Evolutionary conservation across 2,888 invertebrate genomes (phyloP), one percentile per base, ranked within the genome.

Genomic region (Troides helena): DNA sequence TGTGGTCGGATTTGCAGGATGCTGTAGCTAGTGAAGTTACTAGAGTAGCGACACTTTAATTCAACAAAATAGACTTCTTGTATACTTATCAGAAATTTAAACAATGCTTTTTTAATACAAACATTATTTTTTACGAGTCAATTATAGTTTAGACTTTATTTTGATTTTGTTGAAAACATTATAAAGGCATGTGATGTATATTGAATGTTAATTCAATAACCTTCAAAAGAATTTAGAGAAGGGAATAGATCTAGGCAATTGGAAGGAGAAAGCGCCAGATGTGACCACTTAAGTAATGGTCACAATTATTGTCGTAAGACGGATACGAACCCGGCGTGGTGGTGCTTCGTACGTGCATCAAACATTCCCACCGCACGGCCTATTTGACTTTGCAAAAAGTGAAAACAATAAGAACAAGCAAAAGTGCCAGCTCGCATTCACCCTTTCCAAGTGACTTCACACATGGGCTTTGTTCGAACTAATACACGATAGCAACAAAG

Each of bases 401-500:
- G 80, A 85, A 78, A 83, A 85, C 87, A 88, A 89, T 85, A 89
- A 87, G 84, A 84, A 82, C 75, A 82, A 81, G 79, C 79, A 79
- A 83, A 84, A 85, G 84, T 85, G 84, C 79, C 78, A 81, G 79
- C 79, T 78, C 80, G 81, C 85, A 83, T 84, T 85, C 85, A 84
- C 87, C 86, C 85, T 84, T 86, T 86, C 82, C 83, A 81, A 83
- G 81, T 81, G 85, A 87, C 87, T 88, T 87, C 87, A 87, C 87
- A 84, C 82, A 79, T 80, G 77, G 82, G 85, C 87, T 88, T 89
- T 90, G 90, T 89, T 88, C 86, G 78, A 76, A 85, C 86, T 87
- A 87, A 89, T 89, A 85, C 82, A 84, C 86, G 86, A 88, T 89
- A 86, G 85, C 81, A 81, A 82, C 87, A 89, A 88, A 88, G 90